phyloP scores from a whole-genome alignment of 2,113 vertebrate genomes.

The Stigmatopora nigra region DNA sequence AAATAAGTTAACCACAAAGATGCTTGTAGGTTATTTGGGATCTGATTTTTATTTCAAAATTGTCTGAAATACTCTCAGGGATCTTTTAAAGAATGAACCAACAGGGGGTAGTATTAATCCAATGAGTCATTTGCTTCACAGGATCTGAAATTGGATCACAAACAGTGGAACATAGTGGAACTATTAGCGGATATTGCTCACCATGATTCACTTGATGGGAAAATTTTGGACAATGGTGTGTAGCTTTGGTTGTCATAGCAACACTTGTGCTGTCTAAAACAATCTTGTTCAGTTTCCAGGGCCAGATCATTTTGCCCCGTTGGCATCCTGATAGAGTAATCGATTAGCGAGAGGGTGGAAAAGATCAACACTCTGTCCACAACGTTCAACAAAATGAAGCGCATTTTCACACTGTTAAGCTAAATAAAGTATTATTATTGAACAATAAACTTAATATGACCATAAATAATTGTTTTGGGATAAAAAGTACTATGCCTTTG shows the following conservation, averaged over 20 bases:
- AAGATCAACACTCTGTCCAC: constrained; percentile 34
- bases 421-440: constrained; percentile 17
- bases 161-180: constrained; percentile 11
- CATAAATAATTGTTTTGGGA: background rate
- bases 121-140: constrained; percentile 18
- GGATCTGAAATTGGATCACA: constrained; percentile 6
- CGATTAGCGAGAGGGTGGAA: constrained; percentile 59
- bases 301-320: constrained; percentile 34
- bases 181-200: constrained; percentile 18
- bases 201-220: constrained; percentile 6
- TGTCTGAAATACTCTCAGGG: no score
- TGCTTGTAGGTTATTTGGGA: background rate
- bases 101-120: constrained; percentile 48
- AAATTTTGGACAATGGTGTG: constrained; percentile 18
- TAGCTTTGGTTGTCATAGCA: constrained; percentile 24
- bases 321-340: constrained; percentile 51
- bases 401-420: constrained; percentile 26
- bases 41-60: background rate
- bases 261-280: constrained; percentile 21
- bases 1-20: background rate
- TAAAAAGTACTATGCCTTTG: background rate
- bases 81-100: constrained; percentile 3
- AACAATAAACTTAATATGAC: background rate
- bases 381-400: constrained; percentile 32
- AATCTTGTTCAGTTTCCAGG: constrained; percentile 20